Evolutionary conservation across 2,888 invertebrate species (phyloP).

Genomic region (Dicyrtomina minuta): DNA sequence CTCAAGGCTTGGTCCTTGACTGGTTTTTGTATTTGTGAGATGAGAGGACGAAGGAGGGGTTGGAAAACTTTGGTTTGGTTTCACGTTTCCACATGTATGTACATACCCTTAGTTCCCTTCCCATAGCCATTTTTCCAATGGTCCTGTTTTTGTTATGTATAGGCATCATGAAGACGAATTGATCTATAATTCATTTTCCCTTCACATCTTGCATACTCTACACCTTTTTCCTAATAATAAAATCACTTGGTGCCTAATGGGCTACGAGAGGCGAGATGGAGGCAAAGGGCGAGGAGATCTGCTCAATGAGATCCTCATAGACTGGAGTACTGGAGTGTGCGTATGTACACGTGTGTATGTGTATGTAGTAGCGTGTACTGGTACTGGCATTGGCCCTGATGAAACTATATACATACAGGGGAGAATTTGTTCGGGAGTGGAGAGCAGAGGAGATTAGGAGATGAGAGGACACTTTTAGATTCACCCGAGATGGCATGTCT

Average conservation of each 20-base stretch:
- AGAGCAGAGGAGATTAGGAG: too few relatives aligned
- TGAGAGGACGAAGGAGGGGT: too few relatives aligned
- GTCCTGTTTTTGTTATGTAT: background rate
- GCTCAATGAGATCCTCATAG: too few relatives aligned
- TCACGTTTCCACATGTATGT: too few relatives aligned
- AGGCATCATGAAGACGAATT: slow-evolving; percentile 2
- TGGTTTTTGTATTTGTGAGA: too few relatives aligned
- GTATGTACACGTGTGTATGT: background rate
- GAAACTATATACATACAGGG: too few relatives aligned
- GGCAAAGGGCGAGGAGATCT: background rate
- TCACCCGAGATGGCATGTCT: slow-evolving; percentile 15
- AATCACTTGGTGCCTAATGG: slow-evolving; percentile 33
- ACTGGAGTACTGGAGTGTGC: too few relatives aligned
- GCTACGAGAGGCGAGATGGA: background rate
- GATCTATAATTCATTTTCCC: slow-evolving; percentile 23
- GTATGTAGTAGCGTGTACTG: too few relatives aligned
- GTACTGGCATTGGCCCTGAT: too few relatives aligned
- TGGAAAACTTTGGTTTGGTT: background rate
- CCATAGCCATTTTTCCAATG: background rate
- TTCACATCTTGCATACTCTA: slow-evolving; percentile 22
- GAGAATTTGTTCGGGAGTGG: too few relatives aligned
- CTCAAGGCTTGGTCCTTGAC: too few relatives aligned
- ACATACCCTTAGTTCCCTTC: background rate
- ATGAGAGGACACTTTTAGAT: slow-evolving; percentile 18
- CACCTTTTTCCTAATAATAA: slow-evolving; percentile 22